These are phyloP conservation scores for Dicyrtomina minuta DNA, from an alignment of 2,888 invertebrate genomes.

Conservation along the genomic window DNA sequence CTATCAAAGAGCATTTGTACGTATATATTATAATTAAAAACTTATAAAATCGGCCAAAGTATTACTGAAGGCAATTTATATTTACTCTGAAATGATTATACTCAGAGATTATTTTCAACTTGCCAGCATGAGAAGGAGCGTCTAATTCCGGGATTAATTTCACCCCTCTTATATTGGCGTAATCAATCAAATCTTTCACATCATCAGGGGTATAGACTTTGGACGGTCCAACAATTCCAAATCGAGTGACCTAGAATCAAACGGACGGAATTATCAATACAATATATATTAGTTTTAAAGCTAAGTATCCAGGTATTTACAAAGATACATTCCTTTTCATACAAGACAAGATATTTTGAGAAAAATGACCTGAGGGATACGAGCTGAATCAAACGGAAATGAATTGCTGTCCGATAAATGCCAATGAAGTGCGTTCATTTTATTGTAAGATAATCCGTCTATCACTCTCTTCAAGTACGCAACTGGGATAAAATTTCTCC, in stretches of 20 bases:
- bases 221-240: constrained; percentile 60
- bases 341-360: too few species aligned
- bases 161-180: constrained; percentile 59
- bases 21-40: neutral
- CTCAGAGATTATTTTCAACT: too few species aligned
- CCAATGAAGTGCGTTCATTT: constrained; percentile 64
- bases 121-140: constrained; percentile 54
- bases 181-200: constrained; percentile 59
- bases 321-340: neutral
- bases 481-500: constrained; percentile 62
- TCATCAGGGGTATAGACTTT: constrained; percentile 71
- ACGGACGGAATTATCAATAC: neutral
- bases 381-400: constrained; percentile 60
- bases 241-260: constrained; percentile 69
- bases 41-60: neutral
- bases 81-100: neutral
- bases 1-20: constrained; percentile 26
- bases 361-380: constrained; percentile 55
- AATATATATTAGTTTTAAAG: neutral
- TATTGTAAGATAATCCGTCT: constrained; percentile 82
- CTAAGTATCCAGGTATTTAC: too few species aligned
- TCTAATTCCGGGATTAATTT: constrained; percentile 55
- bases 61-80: neutral
- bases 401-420: constrained; percentile 59
- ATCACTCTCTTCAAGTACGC: constrained; percentile 69